Evolutionary conservation across 2,113 vertebrate species (phyloP), one percentile per base, ranked within the genome.

Genomic region (Spermophilus dauricus): DNA sequence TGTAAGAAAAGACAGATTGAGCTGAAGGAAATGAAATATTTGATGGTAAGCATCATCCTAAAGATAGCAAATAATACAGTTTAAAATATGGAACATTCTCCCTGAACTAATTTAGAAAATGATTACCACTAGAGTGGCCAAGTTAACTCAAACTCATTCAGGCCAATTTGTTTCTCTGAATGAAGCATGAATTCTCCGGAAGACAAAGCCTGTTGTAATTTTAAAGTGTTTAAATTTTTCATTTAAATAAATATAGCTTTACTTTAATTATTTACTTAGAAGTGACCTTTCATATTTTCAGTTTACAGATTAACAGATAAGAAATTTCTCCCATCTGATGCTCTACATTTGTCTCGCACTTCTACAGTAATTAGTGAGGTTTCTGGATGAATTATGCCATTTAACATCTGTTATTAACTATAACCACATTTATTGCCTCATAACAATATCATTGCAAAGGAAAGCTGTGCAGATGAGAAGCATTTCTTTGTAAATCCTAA

Each of bases 361-460:
- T 18, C 24, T 92, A 32, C 20, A 83, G 65, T 95, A 97, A 93
- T 96, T 96, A 96, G 97, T 95, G 88, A 91, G 18, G 28, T 92
- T 98, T 98, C 83, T 97, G 45, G 95, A 97, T 93, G 96, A 98
- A 98, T 96, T 94, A 94, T 70, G 86, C 58, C 6, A 91, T 93
- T 98, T 96, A 98, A 93, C 95, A 97, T 96, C 78, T 83, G 51
- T 92, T 98, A 96, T 96, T 94, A 98, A 97, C 51, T 94, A 65
- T 58, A 97, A 94, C 86, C 69, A 98, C 28, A 96, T 97, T 97
- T 98, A 97, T 37, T 97, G 81, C 96, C 63, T 92, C 51, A 67
- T 97, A 98, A 97, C 24, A 97, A 82, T 84, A 86, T 97, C 32
- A 96, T 77, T 95, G 65, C 22, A 97, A 86, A 98, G 95, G 87